Conservation (phyloP, 64 coral and sea anemone genomes). For the Actinia equina region DNA sequence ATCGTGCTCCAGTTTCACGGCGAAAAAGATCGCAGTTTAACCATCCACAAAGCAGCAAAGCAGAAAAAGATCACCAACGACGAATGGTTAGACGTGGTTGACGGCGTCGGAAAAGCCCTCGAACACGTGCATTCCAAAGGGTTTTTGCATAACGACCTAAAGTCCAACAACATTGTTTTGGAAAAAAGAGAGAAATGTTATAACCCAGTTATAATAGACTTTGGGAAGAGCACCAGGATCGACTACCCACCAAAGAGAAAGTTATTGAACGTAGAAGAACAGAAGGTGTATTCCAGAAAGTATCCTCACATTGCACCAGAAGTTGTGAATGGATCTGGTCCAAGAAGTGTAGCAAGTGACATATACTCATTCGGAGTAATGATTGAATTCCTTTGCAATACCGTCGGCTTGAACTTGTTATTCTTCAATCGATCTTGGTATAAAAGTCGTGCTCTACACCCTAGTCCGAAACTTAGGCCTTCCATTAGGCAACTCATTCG, state of each 20-base stretch:
- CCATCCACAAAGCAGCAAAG: slow-evolving; percentile 18
- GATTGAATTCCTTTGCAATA: slow-evolving; percentile 7
- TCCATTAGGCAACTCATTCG: background rate
- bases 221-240: slow-evolving; percentile 33
- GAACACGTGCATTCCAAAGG: slow-evolving; percentile 18
- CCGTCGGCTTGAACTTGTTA: background rate
- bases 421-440: background rate
- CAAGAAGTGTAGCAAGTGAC: slow-evolving; percentile 9
- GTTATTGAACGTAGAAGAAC: background rate
- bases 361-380: slow-evolving; percentile 12
- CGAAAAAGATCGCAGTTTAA: background rate
- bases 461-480: background rate
- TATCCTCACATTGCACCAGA: slow-evolving; percentile 3
- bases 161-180: background rate
- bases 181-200: background rate
- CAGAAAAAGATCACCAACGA: slow-evolving; percentile 18
- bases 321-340: background rate
- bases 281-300: background rate
- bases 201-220: slow-evolving; percentile 40
- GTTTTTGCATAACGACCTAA: slow-evolving; percentile 15
- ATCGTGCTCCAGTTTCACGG: slow-evolving; percentile 22
- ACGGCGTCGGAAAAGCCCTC: slow-evolving; percentile 9
- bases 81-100: slow-evolving; percentile 17
- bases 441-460: background rate
- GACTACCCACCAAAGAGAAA: background rate